Evolutionary conservation across 2,113 vertebrate genomes (phyloP).

Genomic region (Sterrhoptilus dennistouni): DNA sequence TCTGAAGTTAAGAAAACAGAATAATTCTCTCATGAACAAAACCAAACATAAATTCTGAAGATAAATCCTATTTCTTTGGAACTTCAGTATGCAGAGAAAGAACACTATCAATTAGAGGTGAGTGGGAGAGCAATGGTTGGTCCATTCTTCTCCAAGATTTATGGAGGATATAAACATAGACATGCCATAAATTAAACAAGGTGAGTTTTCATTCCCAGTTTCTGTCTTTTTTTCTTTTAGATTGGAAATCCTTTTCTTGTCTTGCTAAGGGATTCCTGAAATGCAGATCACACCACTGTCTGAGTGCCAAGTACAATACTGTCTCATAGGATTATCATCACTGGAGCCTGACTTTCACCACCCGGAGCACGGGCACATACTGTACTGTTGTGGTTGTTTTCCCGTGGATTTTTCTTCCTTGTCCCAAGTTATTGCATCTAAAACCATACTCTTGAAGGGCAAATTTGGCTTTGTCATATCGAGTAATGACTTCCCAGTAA

Average conservation of each 20-base stretch:
- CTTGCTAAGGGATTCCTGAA: not conserved
- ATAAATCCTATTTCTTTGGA: slow-evolving; percentile 10
- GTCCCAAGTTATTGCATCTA: not conserved
- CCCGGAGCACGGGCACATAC: not conserved
- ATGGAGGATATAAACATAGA: not conserved
- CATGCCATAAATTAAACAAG: not conserved
- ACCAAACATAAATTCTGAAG: not conserved
- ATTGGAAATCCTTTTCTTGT: not conserved
- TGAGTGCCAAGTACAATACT: slow-evolving; percentile 5
- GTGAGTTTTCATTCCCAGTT: not conserved
- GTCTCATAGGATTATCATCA: not conserved
- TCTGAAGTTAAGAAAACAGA: slow-evolving; percentile 11
- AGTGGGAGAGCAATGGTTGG: not conserved
- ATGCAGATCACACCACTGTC: not conserved
- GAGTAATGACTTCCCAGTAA: not conserved
- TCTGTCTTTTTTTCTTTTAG: not conserved
- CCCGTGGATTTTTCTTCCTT: not conserved
- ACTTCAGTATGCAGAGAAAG: not conserved
- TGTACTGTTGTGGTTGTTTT: not conserved
- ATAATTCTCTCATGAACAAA: not conserved
- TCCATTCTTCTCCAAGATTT: not conserved
- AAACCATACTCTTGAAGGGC: not conserved
- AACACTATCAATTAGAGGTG: not conserved
- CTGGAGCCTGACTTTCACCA: slow-evolving; percentile 2
- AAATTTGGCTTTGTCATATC: not conserved